These are phyloP conservation scores for Aporophyla nigra DNA, from an alignment of 2,888 invertebrate genomes.

Conservation along the genomic window DNA sequence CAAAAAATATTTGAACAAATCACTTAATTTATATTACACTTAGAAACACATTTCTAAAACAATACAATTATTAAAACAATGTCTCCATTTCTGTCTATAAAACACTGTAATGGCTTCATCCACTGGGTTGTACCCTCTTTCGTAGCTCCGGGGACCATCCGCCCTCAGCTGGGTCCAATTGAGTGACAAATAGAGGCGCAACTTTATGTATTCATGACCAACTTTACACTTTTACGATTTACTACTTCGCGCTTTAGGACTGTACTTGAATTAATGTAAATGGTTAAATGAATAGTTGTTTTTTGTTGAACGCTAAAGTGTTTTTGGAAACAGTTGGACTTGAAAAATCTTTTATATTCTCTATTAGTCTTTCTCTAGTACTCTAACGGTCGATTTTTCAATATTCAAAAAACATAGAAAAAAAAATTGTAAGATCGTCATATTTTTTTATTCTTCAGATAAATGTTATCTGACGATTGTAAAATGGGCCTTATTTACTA, in stretches of 20 bases:
- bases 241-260: conserved; percentile 40
- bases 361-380: too few species aligned
- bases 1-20: neutral
- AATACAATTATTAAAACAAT: conserved; percentile 28
- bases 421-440: too few species aligned
- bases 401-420: too few species aligned
- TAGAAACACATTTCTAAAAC: conserved; percentile 3
- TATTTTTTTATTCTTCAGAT: too few species aligned
- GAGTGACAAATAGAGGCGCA: conserved; percentile 59
- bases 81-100: conserved; percentile 20
- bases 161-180: conserved; percentile 57
- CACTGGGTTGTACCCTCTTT: conserved; percentile 29
- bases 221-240: conserved; percentile 58
- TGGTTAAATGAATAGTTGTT: conserved; percentile 14
- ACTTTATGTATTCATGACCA: conserved; percentile 62
- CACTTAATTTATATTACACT: neutral
- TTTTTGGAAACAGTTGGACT: neutral
- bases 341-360: neutral
- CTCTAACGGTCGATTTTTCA: too few species aligned
- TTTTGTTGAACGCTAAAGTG: neutral
- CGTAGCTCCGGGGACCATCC: conserved; percentile 40
- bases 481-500: too few species aligned
- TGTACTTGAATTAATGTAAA: conserved; percentile 44
- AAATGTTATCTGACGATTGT: too few species aligned
- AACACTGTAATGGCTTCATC: conserved; percentile 12